Evolutionary conservation across 2,888 invertebrate genomes (phyloP), one percentile per base, ranked within the genome.

Genomic region (Cyclophora punctaria): DNA sequence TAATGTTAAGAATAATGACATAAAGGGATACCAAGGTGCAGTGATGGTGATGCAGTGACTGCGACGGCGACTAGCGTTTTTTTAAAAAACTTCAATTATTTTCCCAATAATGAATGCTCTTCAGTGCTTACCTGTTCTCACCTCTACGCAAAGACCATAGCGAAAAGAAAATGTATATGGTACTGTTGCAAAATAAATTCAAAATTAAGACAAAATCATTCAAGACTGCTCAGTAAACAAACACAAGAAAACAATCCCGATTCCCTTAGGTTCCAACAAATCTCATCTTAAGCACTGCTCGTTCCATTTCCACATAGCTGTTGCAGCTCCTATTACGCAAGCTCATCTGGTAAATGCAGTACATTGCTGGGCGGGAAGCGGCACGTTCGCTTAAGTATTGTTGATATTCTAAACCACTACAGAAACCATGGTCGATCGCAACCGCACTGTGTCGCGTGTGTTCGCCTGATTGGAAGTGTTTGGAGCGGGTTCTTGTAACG

Each of bases 341-440:
- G 67, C 80, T 86, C 83, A 85, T 85, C 76, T 78, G 69, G 78
- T 73, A 78, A 83, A 81, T 82, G 82, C 75, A 74, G 69, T 73
- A 64, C 67, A 66, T 71, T 66, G 71, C 69, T 71, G 59, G 72
- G 59, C 64, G 68, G 64, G 69, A 58, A 60, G 72, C 63, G 62
- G 71, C 70, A 71, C 69, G 74, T 71, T 70, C 73, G 69, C 67
- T 74, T 75, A 80, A 81, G 77, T 78, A 79, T 79, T 85, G 82
- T 81, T 81, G 78, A 78, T 86, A 84, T 83, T 84, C 83, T 78
- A 78, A 83, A 80, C 80, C 78, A 63, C 43, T 41, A 48, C 47
- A 35, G 45, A 52, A 53, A 50, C 41, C 52, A 47, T 51, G 52
- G 58, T 49, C 50, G 53, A 76, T 78, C 65, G 81, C 73, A 76